phyloP scores from a whole-genome alignment of 2,113 vertebrate genomes.

The Furnarius figulus region DNA sequence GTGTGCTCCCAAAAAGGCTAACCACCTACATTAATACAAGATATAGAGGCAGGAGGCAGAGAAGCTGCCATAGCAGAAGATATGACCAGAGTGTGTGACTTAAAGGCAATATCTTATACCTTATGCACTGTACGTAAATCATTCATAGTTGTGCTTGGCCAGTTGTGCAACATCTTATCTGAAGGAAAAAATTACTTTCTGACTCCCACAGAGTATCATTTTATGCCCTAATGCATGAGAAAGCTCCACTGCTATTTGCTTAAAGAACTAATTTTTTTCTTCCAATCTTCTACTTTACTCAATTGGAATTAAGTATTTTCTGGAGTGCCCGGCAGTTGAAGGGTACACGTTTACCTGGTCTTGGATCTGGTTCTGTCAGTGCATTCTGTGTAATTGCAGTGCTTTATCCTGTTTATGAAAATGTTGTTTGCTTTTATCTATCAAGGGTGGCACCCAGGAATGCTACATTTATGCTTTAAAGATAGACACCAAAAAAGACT shows the following conservation, averaged over 20 bases:
- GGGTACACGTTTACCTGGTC: background rate
- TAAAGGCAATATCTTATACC: background rate
- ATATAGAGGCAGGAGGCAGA: background rate
- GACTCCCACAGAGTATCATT: conserved; percentile 42
- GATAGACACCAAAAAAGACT: conserved; percentile 18
- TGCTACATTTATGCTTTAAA: conserved; percentile 15
- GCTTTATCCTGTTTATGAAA: conserved; percentile 38
- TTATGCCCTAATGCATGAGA: conserved; percentile 24
- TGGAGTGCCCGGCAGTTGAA: background rate
- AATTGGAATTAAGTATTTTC: conserved; percentile 57
- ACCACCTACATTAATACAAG: background rate
- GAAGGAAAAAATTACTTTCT: conserved; percentile 52
- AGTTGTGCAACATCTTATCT: conserved; percentile 35
- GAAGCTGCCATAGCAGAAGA: background rate
- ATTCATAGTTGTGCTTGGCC: conserved; percentile 46
- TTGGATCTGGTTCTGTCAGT: background rate
- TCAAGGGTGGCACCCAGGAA: background rate
- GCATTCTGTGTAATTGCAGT: conserved; percentile 14
- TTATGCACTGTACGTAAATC: conserved; percentile 40
- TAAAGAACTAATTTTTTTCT: conserved; percentile 24
- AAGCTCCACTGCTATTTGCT: background rate
- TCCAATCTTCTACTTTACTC: conserved; percentile 16
- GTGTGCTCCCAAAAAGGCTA: background rate
- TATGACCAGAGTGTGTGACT: background rate
- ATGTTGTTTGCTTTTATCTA: conserved; percentile 28